A percentile compares a stretch with the other conserved stretches of the same genome.
These are phyloP conservation scores for Eupithecia subfuscata DNA, from an alignment of 2,888 invertebrate species.

Conservation along the genomic window DNA sequence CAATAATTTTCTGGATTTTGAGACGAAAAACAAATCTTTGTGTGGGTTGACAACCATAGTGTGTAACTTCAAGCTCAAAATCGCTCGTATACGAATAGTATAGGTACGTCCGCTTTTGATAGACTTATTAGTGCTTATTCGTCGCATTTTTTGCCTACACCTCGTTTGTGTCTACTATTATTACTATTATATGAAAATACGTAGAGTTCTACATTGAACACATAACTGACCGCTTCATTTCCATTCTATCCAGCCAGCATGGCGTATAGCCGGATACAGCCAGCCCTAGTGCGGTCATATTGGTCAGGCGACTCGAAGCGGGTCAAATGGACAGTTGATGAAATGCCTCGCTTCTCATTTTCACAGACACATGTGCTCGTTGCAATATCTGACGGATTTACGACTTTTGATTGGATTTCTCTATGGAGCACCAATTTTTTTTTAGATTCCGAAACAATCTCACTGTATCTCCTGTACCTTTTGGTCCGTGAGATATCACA, in stretches of 20 bases:
- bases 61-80: no score
- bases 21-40: no score
- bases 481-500: background rate
- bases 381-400: constrained; percentile 53
- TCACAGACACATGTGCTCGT: constrained; percentile 54
- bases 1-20: no score
- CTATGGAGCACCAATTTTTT: background rate
- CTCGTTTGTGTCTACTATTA: no score
- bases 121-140: no score
- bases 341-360: constrained; percentile 65
- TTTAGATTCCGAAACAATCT: background rate
- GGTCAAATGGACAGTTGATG: constrained; percentile 68
- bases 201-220: background rate
- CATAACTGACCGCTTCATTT: background rate
- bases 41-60: no score
- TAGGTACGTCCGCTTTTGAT: no score
- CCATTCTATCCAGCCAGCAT: background rate
- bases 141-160: no score
- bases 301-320: constrained; percentile 51
- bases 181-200: no score
- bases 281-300: constrained; percentile 33
- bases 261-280: background rate
- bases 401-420: constrained; percentile 9
- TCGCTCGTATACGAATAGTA: no score
- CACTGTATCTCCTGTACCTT: background rate